Evolutionary conservation across 2,797 vertebrate species (phyloP).

Genomic region (Schizopygopsis malacanthus): DNA sequence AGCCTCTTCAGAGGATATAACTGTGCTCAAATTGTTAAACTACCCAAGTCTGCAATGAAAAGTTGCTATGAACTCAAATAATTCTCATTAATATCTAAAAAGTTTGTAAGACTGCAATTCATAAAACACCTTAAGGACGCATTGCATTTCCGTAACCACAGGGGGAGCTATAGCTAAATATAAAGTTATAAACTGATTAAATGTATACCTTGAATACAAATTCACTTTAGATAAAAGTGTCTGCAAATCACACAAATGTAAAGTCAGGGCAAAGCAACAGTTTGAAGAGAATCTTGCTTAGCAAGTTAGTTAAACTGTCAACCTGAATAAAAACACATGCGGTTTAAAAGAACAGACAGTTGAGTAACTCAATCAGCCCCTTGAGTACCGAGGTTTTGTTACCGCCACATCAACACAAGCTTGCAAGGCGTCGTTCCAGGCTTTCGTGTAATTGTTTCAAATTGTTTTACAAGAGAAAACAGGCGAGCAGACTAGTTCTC

Average conservation of each 20-base stretch:
- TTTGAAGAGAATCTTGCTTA: constrained; percentile 28
- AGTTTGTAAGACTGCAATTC: background rate
- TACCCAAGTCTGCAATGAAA: background rate
- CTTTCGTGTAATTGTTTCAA: constrained; percentile 33
- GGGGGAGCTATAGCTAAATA: background rate
- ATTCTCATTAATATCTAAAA: background rate
- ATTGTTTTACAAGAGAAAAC: constrained; percentile 24
- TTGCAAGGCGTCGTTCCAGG: background rate
- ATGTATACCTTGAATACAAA: background rate
- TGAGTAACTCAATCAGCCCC: constrained; percentile 5
- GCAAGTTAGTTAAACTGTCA: constrained; percentile 31
- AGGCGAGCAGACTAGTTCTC: background rate
- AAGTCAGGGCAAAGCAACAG: background rate
- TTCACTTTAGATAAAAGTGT: background rate
- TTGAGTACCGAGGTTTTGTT: constrained; percentile 22
- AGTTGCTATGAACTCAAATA: background rate
- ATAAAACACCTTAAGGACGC: background rate
- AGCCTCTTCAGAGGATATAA: background rate
- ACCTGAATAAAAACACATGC: background rate
- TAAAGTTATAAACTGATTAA: background rate
- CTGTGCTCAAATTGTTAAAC: background rate
- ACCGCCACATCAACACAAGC: constrained; percentile 3
- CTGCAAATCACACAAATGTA: background rate
- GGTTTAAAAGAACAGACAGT: constrained; percentile 22
- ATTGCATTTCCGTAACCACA: background rate